A percentile compares a stretch with the other conserved stretches of the same genome.
These are phyloP conservation scores for Zeugodacus cucurbitae DNA, from an alignment of 1,140 invertebrate genomes.

Conservation along the genomic window DNA sequence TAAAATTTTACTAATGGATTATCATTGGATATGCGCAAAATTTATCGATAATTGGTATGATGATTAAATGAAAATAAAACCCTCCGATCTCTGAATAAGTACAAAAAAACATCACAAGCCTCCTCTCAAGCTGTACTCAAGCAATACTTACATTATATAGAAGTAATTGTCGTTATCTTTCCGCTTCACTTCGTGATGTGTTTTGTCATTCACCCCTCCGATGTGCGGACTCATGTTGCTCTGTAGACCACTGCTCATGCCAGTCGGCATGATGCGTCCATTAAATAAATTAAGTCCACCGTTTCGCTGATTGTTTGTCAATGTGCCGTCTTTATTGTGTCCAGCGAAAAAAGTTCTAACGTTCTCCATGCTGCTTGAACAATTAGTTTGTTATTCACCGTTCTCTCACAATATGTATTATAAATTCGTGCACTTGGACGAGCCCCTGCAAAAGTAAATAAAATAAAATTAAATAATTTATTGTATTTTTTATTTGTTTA, in stretches of 20 bases:
- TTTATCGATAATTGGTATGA: too few species aligned
- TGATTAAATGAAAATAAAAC: too few species aligned
- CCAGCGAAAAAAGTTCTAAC: conserved; percentile 58
- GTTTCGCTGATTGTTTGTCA: conserved; percentile 38
- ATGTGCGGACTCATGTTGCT: background rate
- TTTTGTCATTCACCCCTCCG: background rate
- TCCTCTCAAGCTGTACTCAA: too few species aligned
- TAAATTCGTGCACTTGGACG: background rate
- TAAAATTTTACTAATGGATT: too few species aligned
- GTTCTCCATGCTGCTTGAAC: conserved; percentile 53
- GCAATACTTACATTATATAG: conserved; percentile 60
- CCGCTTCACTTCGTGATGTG: conserved; percentile 49
- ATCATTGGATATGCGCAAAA: too few species aligned
- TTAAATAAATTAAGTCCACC: background rate
- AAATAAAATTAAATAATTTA: background rate
- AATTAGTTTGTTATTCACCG: background rate
- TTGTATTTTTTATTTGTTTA: background rate
- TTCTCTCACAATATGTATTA: background rate
- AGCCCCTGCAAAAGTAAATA: background rate
- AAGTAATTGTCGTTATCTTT: conserved; percentile 63
- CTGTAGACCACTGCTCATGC: background rate
- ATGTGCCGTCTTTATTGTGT: conserved; percentile 49
- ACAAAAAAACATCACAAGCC: too few species aligned
- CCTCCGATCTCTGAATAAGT: too few species aligned
- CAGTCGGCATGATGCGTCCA: background rate